Percentiles rank a stretch among this genome's conserved stretches.
Evolutionary conservation across 2,888 invertebrate genomes (phyloP).

Genomic region (Eremobia ochroleuca): DNA sequence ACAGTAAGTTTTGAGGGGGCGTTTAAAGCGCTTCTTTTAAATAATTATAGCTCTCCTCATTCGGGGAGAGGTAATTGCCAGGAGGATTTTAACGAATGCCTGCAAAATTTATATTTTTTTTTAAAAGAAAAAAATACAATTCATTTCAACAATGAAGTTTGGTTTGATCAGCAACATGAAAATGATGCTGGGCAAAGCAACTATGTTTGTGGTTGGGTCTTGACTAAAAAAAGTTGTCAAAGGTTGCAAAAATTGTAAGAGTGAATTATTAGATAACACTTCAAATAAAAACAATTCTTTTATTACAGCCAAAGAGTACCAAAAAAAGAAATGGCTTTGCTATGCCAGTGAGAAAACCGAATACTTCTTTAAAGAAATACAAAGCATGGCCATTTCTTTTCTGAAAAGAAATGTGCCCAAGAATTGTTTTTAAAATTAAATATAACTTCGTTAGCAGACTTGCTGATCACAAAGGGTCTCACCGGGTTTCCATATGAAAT

Average conservation of each 20-base stretch:
- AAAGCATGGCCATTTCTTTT: conserved; percentile 24
- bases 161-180: background rate
- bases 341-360: conserved; percentile 23
- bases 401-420: conserved; percentile 17
- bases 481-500: no score
- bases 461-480: conserved; percentile 7
- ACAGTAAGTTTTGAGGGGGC: conserved; percentile 1
- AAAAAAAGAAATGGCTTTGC: conserved; percentile 36
- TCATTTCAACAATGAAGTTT: conserved; percentile 25
- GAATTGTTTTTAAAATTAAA: conserved; percentile 9
- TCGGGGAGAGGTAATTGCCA: conserved; percentile 16
- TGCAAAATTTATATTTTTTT: conserved; percentile 23
- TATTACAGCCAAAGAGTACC: conserved; percentile 34
- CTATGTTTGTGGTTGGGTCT: conserved; percentile 40
- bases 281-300: no score
- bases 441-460: conserved; percentile 12
- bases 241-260: conserved; percentile 22
- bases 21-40: conserved; percentile 7
- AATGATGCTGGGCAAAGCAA: conserved; percentile 36
- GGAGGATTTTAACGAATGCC: conserved; percentile 22
- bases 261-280: conserved; percentile 6
- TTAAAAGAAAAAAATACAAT: conserved; percentile 20
- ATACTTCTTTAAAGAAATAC: conserved; percentile 29
- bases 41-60: conserved; percentile 6
- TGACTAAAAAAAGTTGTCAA: conserved; percentile 33